These are phyloP conservation scores for Hesperophylax magnus DNA, from an alignment of 1,140 invertebrate species.

Conservation along the genomic window DNA sequence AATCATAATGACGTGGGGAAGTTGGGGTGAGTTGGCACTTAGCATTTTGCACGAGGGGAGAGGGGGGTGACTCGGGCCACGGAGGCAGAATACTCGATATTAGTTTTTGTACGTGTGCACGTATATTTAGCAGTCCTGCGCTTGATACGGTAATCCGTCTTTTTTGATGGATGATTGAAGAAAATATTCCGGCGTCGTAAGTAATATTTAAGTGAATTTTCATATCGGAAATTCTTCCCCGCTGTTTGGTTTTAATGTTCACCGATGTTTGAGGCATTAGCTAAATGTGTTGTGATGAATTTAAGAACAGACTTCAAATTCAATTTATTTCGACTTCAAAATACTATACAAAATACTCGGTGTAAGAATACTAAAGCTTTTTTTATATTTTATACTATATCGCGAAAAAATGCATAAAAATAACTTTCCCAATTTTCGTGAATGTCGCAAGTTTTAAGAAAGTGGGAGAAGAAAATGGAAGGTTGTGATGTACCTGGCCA, in stretches of 20 bases:
- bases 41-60: conserved; percentile 51
- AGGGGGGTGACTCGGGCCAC: conserved; percentile 30
- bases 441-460: no score
- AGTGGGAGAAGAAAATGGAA: no score
- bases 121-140: conserved; percentile 46
- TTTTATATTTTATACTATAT: no score
- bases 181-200: conserved; percentile 56
- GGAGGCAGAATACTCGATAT: conserved; percentile 49
- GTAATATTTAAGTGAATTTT: conserved; percentile 59
- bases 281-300: conserved; percentile 29
- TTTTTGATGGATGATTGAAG: conserved; percentile 58
- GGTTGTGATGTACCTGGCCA: no score
- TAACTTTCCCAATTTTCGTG: no score
- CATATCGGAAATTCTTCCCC: conserved; percentile 49
- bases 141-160: conserved; percentile 58
- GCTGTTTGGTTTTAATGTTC: conserved; percentile 10
- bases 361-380: no score
- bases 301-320: neutral
- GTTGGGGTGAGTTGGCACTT: conserved; percentile 57
- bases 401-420: no score
- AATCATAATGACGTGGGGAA: conserved; percentile 58
- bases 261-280: conserved; percentile 33
- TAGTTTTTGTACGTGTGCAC: conserved; percentile 49
- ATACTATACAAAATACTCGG: no score
- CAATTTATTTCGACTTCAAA: no score